These are phyloP conservation scores for Lemur catta DNA, from an alignment of 2,797 vertebrate genomes.

Conservation along the genomic window DNA sequence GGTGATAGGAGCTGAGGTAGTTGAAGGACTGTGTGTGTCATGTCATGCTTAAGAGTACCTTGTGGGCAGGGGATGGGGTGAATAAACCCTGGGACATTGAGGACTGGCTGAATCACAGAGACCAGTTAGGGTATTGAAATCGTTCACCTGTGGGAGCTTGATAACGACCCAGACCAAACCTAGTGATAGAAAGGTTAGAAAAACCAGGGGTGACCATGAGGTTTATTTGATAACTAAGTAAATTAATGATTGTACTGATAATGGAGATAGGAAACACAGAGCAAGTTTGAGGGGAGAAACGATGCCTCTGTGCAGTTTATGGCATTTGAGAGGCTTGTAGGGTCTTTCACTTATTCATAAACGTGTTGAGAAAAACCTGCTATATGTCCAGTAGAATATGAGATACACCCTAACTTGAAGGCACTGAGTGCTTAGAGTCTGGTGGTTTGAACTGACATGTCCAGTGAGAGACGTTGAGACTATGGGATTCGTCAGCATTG, in stretches of 20 bases:
- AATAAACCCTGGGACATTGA: not conserved
- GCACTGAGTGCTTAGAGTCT: not conserved
- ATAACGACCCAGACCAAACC: not conserved
- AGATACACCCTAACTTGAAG: not conserved
- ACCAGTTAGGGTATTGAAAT: not conserved
- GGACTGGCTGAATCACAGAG: not conserved
- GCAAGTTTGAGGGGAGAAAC: not conserved
- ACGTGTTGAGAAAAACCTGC: not conserved
- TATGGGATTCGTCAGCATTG: not conserved
- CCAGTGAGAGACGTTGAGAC: not conserved
- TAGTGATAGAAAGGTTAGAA: not conserved
- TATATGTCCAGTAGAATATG: not conserved
- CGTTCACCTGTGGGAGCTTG: not conserved
- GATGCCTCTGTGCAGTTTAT: not conserved
- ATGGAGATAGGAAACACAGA: not conserved
- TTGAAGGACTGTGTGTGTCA: not conserved
- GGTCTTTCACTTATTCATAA: not conserved
- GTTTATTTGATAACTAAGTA: not conserved
- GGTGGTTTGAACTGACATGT: not conserved
- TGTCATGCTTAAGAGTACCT: not conserved
- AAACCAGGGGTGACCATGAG: not conserved
- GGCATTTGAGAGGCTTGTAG: not conserved
- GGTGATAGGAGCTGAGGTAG: not conserved
- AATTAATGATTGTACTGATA: not conserved
- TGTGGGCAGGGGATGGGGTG: not conserved